A percentile compares a stretch with the other conserved stretches of the same genome.
These are phyloP conservation scores for Callorhinus ursinus DNA, from an alignment of 2,113 vertebrate genomes.

Conservation along the genomic window DNA sequence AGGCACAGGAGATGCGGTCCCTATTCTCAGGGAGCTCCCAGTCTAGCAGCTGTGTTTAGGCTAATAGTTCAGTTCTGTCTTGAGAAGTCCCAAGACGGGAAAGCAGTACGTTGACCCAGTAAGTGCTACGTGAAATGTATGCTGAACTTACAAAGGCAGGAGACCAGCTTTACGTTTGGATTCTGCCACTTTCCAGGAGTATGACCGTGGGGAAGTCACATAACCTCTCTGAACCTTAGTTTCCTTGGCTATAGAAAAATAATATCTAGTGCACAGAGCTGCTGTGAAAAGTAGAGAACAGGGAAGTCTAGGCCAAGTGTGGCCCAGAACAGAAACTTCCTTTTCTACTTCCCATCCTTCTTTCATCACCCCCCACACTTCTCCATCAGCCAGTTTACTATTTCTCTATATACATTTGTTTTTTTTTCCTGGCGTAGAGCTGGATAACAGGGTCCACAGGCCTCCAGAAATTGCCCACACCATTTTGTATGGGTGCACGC, in stretches of 20 bases:
- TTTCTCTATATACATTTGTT: background rate
- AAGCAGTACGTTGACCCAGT: background rate
- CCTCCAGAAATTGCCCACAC: background rate
- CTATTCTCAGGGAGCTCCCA: background rate
- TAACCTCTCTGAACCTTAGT: conserved; percentile 33
- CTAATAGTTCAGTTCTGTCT: background rate
- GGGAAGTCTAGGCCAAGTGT: background rate
- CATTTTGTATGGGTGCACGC: background rate
- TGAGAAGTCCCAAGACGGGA: background rate
- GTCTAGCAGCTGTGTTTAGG: background rate
- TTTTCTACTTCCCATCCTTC: background rate
- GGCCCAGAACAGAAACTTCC: background rate
- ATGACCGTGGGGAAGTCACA: background rate
- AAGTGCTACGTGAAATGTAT: background rate
- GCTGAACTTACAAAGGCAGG: background rate
- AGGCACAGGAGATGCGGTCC: background rate
- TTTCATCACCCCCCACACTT: background rate
- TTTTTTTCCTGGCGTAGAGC: background rate
- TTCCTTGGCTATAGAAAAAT: background rate
- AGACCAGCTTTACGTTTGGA: background rate
- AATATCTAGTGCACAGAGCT: background rate
- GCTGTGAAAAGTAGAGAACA: background rate
- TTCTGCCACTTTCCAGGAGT: background rate
- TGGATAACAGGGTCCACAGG: background rate
- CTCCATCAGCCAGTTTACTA: background rate